Evolutionary conservation across 1,140 invertebrate genomes (phyloP), one percentile per base, ranked within the genome.

Genomic region (Leptinotarsa texana): DNA sequence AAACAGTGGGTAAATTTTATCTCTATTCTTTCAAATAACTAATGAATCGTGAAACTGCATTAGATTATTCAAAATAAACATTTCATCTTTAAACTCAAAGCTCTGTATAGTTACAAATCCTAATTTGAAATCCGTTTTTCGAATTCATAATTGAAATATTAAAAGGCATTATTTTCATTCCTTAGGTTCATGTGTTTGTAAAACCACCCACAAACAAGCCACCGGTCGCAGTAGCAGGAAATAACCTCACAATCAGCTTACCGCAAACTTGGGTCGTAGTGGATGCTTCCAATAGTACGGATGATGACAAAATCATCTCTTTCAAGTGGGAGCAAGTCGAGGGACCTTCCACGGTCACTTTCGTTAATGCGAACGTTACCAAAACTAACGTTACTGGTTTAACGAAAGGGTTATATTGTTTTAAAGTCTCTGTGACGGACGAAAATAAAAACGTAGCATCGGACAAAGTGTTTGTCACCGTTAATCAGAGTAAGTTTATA

Each of bases 201-300:
- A 97, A 97, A 84, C 92, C 92, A 61, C 93, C 94, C 4, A 94
- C 93, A 1, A 95, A 96, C 84, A 92, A 92, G 77, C 94, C 94
- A 17, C 94, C 94, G 1, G 88, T 90, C 78, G 94, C 95, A 84
- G 86, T 87, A 79, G 90, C 90, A 5, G 89, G 89, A 17, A 79
- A 80, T 51, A 88, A 89, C 80, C 79, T 85, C 75, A 94, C 92
- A 2, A 78, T 80, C 11, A 79, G 91, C 71, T 87, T 98, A 48
- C 95, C 95, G 8, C 88, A 92, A 83, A 95, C 93, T 22, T 93
- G 91, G 89, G 88, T 91, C 27, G 82, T 90, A 1, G 86, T 98
- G 13, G 93, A 98, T 88, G 95, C 93, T 4, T 91, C 89, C 1
- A 89, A 89, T 76, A 97, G 95, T 66, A 93, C 91, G 75, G 95